Evolutionary conservation across 2,797 vertebrate species (phyloP).

Genomic region (Discoglossus pictus): DNA sequence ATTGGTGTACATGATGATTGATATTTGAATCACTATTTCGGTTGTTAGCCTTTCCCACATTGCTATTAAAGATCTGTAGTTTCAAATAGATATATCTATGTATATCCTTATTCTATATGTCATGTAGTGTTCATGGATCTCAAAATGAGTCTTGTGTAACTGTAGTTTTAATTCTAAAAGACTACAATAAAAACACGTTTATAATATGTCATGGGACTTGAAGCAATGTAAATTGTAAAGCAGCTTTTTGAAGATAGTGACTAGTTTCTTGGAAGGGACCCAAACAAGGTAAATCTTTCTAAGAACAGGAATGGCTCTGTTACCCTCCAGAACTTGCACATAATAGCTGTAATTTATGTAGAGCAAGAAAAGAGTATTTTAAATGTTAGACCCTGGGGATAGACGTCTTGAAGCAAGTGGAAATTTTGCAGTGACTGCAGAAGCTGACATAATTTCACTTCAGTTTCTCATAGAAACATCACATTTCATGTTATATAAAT

Average conservation of each 20-base stretch:
- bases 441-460: background rate
- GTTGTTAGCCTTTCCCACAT: no score
- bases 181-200: no score
- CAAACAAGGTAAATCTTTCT: background rate
- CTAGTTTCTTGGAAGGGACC: background rate
- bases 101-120: no score
- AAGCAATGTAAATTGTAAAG: no score
- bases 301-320: background rate
- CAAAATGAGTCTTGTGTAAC: no score
- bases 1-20: no score
- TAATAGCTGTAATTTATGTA: constrained; percentile 10
- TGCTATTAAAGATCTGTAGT: no score
- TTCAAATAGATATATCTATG: no score
- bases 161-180: no score
- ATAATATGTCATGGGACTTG: no score
- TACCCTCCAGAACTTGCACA: background rate
- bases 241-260: background rate
- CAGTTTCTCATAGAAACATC: background rate
- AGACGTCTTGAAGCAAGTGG: background rate
- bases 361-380: constrained; percentile 8
- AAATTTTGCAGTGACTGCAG: background rate
- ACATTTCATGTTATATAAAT: background rate
- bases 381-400: constrained; percentile 1
- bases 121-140: no score
- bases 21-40: no score